Evolutionary conservation across 2,797 vertebrate genomes (phyloP), one percentile per base, ranked within the genome.

Genomic region (Etheostoma perlongum): DNA sequence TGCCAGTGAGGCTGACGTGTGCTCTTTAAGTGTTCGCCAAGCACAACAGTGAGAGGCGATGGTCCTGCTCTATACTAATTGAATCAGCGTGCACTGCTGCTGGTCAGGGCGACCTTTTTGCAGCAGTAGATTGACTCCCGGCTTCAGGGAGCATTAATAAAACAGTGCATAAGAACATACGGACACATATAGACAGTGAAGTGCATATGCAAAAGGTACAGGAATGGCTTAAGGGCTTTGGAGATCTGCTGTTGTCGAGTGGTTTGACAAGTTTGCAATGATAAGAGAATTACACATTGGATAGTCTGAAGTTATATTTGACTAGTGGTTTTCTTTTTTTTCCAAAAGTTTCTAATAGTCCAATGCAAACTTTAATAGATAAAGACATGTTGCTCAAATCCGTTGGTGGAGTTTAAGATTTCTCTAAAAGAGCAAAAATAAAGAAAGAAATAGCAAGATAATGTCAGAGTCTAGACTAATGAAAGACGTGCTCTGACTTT

Each of bases 81-180:
- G 92, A 89, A 93, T 93, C 93, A 94, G 85, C 88, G 85, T 92
- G 92, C 82, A 83, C 69, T 74, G 89, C 90, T 86, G 85, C 90
- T 87, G 76, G 85, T 91, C 79, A 75, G 69, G 81, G 65, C 57
- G 72, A 91, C 87, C 85, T 88, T 87, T 87, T 82, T 81, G 82
- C 79, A 86, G 88, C 79, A 85, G 87, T 48, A 86, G 87, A 89
- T 89, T 89, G 88, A 92, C 88, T 91, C 77, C 52, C 47, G 57
- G 78, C 87, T 89, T 89, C 76, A 78, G 75, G 78, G 86, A 82
- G 76, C 89, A 92, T 91, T 92, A 92, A 89, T 83, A 92, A 89
- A 49, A 81, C 46, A 78, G 85, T 70, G 77, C 58, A 87, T 51
- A 60, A 72, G 78, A 44, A 72, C 69, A 66, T 62, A 66, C 64